Conservation (phyloP, 2,113 vertebrate species). For the Engystomops pustulosus region DNA sequence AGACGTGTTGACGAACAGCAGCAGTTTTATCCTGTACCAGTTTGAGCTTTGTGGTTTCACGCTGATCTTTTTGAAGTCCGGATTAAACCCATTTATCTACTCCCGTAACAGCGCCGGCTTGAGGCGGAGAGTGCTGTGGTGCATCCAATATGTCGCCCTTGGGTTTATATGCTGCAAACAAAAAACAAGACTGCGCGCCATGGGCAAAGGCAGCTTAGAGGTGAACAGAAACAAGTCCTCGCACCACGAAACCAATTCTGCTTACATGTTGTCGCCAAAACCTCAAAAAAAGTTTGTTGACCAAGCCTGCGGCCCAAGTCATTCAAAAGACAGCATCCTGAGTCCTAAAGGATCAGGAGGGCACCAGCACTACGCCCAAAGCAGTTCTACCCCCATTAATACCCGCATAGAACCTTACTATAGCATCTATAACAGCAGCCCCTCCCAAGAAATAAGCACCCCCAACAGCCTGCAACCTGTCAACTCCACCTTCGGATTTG, state of each 20-base stretch:
- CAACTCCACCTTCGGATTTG: conserved; percentile 80
- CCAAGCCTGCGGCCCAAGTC: conserved; percentile 90
- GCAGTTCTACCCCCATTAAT: conserved; percentile 92
- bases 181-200: conserved; percentile 87
- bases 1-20: conserved; percentile 78
- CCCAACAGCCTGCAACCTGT: conserved; percentile 81
- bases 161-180: conserved; percentile 88
- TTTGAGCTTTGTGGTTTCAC: conserved; percentile 93
- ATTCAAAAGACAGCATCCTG: conserved; percentile 82
- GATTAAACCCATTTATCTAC: conserved; percentile 96
- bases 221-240: conserved; percentile 96
- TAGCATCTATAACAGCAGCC: conserved; percentile 94
- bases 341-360: conserved; percentile 79
- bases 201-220: conserved; percentile 93
- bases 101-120: conserved; percentile 93
- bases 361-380: conserved; percentile 82
- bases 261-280: conserved; percentile 91
- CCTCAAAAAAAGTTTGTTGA: conserved; percentile 88
- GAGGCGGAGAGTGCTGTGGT: conserved; percentile 86
- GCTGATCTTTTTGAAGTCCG: conserved; percentile 93
- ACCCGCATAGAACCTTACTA: conserved; percentile 95
- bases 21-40: conserved; percentile 88
- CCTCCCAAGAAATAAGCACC: conserved; percentile 79
- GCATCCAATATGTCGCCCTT: conserved; percentile 81
- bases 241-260: conserved; percentile 95